Conservation (phyloP, 1,140 invertebrate genomes). For the Calephelis virginiensis region DNA sequence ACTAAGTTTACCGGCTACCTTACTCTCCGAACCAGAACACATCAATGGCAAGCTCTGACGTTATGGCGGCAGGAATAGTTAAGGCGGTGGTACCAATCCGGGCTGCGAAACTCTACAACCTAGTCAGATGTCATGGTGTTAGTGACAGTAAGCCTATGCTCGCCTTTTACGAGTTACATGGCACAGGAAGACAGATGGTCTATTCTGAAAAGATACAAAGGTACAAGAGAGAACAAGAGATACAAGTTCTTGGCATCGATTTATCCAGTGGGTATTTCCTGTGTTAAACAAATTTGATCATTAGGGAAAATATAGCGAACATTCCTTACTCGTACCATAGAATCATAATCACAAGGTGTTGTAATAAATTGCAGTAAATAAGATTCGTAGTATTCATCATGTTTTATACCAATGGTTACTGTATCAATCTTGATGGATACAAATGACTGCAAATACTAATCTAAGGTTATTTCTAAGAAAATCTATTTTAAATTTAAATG, state of each 20-base stretch:
- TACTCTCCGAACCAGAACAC: too few relatives aligned
- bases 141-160: too few relatives aligned
- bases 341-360: conserved; percentile 7
- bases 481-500: background rate
- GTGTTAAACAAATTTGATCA: conserved; percentile 10
- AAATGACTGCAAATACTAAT: background rate
- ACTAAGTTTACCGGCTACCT: too few relatives aligned
- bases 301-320: conserved; percentile 14
- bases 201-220: too few relatives aligned
- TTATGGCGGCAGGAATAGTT: too few relatives aligned
- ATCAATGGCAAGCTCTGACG: too few relatives aligned
- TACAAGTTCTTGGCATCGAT: background rate
- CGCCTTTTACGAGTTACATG: too few relatives aligned
- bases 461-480: background rate
- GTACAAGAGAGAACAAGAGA: too few relatives aligned
- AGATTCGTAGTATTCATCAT: conserved; percentile 9
- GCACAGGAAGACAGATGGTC: too few relatives aligned
- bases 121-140: too few relatives aligned
- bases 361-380: conserved; percentile 5
- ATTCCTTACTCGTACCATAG: conserved; percentile 6
- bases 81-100: too few relatives aligned
- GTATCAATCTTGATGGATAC: background rate
- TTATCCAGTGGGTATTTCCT: conserved; percentile 14
- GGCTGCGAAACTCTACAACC: too few relatives aligned
- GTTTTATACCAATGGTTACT: conserved; percentile 3